These are phyloP conservation scores for Rhinichthys klamathensis DNA, from an alignment of 2,113 vertebrate species.

Conservation along the genomic window DNA sequence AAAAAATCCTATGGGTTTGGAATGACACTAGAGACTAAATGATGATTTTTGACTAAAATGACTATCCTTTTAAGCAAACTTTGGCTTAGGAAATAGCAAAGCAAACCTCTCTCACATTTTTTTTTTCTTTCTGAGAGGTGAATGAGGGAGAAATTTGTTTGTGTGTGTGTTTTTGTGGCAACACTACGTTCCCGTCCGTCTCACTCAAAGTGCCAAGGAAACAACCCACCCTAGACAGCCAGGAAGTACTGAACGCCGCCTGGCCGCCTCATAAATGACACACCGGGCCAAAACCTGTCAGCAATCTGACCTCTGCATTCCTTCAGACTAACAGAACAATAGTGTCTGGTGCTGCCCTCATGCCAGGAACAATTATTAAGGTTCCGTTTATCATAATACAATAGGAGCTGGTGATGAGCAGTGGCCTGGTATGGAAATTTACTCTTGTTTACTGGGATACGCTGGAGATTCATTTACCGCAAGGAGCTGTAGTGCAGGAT, in stretches of 20 bases:
- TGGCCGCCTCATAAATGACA: conserved; percentile 3
- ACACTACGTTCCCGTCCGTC: conserved; percentile 23
- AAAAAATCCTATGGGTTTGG: too few relatives aligned
- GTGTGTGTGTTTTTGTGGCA: background rate
- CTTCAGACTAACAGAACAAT: conserved; percentile 42
- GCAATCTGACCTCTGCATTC: conserved; percentile 32
- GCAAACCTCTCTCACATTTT: background rate
- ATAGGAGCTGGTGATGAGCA: conserved; percentile 27
- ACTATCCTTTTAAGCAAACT: background rate
- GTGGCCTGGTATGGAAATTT: conserved; percentile 20
- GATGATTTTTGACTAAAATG: too few relatives aligned
- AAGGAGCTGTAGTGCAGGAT: conserved; percentile 5
- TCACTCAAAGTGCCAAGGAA: conserved; percentile 24
- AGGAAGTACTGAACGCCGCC: conserved; percentile 5
- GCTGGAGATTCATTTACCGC: conserved; percentile 16
- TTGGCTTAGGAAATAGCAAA: background rate
- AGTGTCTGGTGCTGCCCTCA: background rate
- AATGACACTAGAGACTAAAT: background rate
- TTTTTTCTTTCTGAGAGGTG: background rate
- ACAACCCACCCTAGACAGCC: conserved; percentile 25
- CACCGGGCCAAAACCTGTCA: conserved; percentile 22
- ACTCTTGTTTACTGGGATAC: conserved; percentile 8
- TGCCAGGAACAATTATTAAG: conserved; percentile 25
- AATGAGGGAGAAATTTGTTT: background rate
- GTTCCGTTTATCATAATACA: background rate